phyloP scores from a whole-genome alignment of 2,113 vertebrate genomes.

The Piaya cayana region DNA sequence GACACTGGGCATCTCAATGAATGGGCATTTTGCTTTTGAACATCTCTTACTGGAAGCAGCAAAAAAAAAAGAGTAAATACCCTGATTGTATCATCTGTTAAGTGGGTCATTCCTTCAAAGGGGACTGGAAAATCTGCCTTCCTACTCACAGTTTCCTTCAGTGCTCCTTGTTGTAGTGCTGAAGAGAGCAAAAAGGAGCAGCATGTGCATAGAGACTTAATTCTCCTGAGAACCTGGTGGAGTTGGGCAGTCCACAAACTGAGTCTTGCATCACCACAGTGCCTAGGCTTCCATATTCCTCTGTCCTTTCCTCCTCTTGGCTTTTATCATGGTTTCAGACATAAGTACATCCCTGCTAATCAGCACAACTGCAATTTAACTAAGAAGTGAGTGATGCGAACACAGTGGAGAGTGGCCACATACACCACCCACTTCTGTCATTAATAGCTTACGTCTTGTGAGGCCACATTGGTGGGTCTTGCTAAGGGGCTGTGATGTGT shows the following conservation, averaged over 20 bases:
- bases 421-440: not conserved
- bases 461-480: not conserved
- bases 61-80: conserved; percentile 44
- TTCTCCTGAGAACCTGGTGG: not conserved
- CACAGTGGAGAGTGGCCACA: not conserved
- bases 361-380: not conserved
- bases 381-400: not conserved
- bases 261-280: not conserved
- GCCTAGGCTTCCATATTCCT: not conserved
- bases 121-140: conserved; percentile 33
- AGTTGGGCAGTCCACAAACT: not conserved
- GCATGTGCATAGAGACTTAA: not conserved
- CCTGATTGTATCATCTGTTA: conserved; percentile 41
- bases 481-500: not conserved
- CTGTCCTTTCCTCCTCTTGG: not conserved
- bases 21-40: conserved; percentile 35
- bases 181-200: not conserved
- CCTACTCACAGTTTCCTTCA: conserved; percentile 13
- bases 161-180: not conserved
- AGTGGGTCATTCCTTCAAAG: conserved; percentile 64
- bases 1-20: not conserved
- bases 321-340: not conserved
- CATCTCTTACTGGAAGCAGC: conserved; percentile 11
- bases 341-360: not conserved
- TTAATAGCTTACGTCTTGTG: not conserved